Evolutionary conservation across 1,140 invertebrate species (phyloP), one percentile per base, ranked within the genome.

Genomic region (Lepeophtheirus salmonis): DNA sequence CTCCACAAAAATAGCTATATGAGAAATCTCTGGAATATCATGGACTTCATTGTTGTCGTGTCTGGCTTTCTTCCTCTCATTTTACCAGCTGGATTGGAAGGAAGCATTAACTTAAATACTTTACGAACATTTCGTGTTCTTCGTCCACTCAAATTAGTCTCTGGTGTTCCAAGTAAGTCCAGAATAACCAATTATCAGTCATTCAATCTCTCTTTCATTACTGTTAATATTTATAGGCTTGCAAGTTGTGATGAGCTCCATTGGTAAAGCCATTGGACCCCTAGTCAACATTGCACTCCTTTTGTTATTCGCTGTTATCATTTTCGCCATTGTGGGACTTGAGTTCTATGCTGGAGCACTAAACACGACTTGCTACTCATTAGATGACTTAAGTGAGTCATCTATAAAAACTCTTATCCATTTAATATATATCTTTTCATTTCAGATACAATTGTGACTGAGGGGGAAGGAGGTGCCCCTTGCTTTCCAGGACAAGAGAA

Each of bases 11-110:
- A 77, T 66, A 77, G 79, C 61, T 80, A 80, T 70, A 71, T 80
- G 51, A 69, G 79, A 26, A 79, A 76, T 67, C 75, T 74, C 63
- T 80, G 79, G 79, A 80, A 80, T 68, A 70, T 78, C 60, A 70
- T 80, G 66, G 79, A 81, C 74, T 80, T 80, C 73, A 72, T 77
- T 59, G 80, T 81, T 64, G 79, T 80, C 65, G 74, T 79, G 57
- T 78, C 80, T 66, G 79, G 79, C n/a, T 55, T 63, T 63, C 23
- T 63, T 20, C 49, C 50, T 13, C 24, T 54, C 13, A 63, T 63
- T 13, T 17, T 65, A 16, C 55, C 62, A n/a, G 22, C 62, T 24
- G 62, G 61, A n/a, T 53, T 58, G 16, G 56, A 62, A 62, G 64
- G 64, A 13, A 63, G 63, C 53, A 57, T 77, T 63, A 76, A 77